Conservation (phyloP, 2,113 vertebrate genomes). For the Elephantulus edwardii region DNA sequence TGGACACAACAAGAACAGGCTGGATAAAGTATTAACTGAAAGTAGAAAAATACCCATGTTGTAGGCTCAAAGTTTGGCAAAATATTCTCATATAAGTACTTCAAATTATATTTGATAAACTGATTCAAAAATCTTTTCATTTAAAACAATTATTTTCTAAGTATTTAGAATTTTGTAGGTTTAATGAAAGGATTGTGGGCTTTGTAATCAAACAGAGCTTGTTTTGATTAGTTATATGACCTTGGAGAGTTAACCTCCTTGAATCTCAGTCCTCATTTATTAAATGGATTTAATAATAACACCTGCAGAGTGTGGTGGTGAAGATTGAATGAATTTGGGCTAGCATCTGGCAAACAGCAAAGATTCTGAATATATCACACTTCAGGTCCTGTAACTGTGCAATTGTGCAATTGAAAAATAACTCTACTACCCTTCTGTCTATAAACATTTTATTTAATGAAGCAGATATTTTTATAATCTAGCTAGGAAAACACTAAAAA, state of each 20-base stretch:
- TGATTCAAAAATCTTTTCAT: constrained; percentile 42
- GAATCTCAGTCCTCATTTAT: constrained; percentile 71
- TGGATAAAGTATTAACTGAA: background rate
- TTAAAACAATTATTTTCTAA: constrained; percentile 61
- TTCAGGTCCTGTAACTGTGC: constrained; percentile 40
- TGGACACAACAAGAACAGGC: background rate
- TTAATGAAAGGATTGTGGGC: constrained; percentile 62
- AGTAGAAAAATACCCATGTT: background rate
- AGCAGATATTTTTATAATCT: constrained; percentile 16
- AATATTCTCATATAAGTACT: constrained; percentile 43
- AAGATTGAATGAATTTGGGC: constrained; percentile 66
- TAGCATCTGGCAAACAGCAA: constrained; percentile 61
- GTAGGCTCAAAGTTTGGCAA: background rate
- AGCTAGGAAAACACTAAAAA: background rate
- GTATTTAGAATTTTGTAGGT: constrained; percentile 61
- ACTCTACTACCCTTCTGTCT: constrained; percentile 32
- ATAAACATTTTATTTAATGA: constrained; percentile 62
- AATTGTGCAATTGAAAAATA: constrained; percentile 47
- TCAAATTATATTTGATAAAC: constrained; percentile 13
- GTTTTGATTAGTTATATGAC: constrained; percentile 71
- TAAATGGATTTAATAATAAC: constrained; percentile 73
- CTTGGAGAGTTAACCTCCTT: constrained; percentile 72
- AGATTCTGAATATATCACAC: constrained; percentile 55
- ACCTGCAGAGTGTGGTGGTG: constrained; percentile 38
- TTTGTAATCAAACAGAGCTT: constrained; percentile 59